Conservation (phyloP, 2,888 invertebrate genomes). For the Philereme transversata region DNA sequence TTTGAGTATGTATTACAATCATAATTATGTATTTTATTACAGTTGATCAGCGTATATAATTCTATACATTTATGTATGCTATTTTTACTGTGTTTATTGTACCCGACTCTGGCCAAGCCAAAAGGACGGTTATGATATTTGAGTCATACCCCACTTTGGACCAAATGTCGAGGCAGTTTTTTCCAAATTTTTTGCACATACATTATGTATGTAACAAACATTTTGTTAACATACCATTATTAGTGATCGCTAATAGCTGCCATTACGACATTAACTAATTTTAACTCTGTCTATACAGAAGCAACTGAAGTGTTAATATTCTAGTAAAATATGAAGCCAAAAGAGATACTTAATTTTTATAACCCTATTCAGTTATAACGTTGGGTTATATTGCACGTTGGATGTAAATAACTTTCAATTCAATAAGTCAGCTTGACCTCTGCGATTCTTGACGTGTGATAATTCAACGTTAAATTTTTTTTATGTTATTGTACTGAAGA, state of each 20-base stretch:
- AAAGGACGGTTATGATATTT: conserved; percentile 32
- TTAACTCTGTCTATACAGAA: conserved; percentile 42
- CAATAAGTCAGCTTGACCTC: too few relatives aligned
- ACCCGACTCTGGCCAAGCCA: conserved; percentile 16
- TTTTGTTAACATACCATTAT: conserved; percentile 55
- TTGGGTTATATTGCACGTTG: too few relatives aligned
- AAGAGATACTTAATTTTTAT: too few relatives aligned
- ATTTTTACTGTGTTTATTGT: conserved; percentile 49
- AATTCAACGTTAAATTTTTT: too few relatives aligned
- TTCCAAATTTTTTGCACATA: conserved; percentile 61
- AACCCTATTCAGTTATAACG: too few relatives aligned
- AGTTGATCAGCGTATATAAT: conserved; percentile 35
- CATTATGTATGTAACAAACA: conserved; percentile 43
- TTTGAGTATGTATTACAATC: conserved; percentile 30
- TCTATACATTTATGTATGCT: conserved; percentile 46
- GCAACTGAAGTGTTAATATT: conserved; percentile 35
- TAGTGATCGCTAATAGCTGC: conserved; percentile 52
- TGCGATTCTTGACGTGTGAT: too few relatives aligned
- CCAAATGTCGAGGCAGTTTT: conserved; percentile 61
- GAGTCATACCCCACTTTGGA: conserved; percentile 50
- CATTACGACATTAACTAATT: conserved; percentile 44
- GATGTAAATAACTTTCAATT: too few relatives aligned
- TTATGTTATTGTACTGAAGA: too few relatives aligned
- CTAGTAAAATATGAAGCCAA: too few relatives aligned
- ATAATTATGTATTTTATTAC: conserved; percentile 33